Evolutionary conservation across 2,888 invertebrate species (phyloP).

Genomic region (Lucinisca nassula): DNA sequence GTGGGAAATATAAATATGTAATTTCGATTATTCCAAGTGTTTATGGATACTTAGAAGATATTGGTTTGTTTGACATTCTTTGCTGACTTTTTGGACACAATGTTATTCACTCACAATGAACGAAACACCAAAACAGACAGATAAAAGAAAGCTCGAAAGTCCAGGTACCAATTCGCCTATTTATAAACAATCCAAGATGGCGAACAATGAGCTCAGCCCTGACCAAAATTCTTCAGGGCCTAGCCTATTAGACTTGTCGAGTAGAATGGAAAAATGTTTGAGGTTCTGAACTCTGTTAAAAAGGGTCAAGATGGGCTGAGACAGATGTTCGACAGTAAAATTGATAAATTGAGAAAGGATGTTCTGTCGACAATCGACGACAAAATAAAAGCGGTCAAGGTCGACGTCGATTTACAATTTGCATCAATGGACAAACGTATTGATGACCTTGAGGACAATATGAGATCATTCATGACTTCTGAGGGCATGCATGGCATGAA

Average conservation of each 20-base stretch:
- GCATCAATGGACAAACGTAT: not conserved
- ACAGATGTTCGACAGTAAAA: constrained; percentile 23
- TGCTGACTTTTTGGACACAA: too few species aligned
- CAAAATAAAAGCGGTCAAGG: constrained; percentile 6
- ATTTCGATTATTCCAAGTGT: too few species aligned
- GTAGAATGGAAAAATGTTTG: constrained; percentile 11
- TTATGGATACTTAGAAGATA: too few species aligned
- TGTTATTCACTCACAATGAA: too few species aligned
- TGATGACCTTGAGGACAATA: not conserved
- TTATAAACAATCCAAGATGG: constrained; percentile 8
- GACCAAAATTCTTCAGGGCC: not conserved
- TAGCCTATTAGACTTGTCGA: not conserved
- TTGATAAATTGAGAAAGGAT: constrained; percentile 39
- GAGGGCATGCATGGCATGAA: not conserved
- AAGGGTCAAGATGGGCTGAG: constrained; percentile 20
- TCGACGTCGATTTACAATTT: constrained; percentile 9
- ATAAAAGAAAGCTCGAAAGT: too few species aligned
- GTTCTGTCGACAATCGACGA: constrained; percentile 21
- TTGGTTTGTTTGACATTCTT: too few species aligned
- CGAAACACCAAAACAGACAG: too few species aligned
- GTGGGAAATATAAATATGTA: too few species aligned
- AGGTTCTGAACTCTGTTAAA: not conserved
- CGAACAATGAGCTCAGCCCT: not conserved
- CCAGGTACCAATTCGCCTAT: not conserved
- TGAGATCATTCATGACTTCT: not conserved